Evolutionary conservation across 2,113 vertebrate genomes (phyloP).

Genomic region (Rhinolophus sinicus): DNA sequence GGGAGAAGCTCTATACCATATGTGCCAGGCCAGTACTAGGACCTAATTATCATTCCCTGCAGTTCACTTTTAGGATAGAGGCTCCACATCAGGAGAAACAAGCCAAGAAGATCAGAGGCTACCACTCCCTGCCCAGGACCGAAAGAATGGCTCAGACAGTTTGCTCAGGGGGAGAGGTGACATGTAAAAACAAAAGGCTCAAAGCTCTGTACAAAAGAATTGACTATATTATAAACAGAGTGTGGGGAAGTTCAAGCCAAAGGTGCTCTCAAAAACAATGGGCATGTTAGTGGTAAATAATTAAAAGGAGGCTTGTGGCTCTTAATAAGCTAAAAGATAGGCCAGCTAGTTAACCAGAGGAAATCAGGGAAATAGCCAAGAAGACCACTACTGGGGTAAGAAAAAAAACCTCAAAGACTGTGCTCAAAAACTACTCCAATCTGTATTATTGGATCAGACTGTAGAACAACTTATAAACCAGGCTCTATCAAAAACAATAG

Average conservation of each 20-base stretch:
- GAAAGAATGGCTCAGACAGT: neutral
- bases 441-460: neutral
- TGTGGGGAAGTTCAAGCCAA: neutral
- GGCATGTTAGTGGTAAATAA: neutral
- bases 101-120: neutral
- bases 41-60: neutral
- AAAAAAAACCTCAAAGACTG: neutral
- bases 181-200: neutral
- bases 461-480: neutral
- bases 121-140: neutral
- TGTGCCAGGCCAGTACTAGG: neutral
- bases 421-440: neutral
- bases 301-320: neutral
- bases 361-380: neutral
- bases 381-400: neutral
- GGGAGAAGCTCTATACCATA: neutral
- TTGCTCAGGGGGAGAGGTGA: neutral
- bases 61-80: neutral
- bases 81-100: neutral
- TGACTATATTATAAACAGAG: neutral
- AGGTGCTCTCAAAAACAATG: neutral
- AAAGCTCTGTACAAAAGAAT: neutral
- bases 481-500: neutral
- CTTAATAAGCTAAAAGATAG: neutral
- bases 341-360: neutral